Conservation (phyloP, 1,140 invertebrate species). For the Lycorma delicatula region DNA sequence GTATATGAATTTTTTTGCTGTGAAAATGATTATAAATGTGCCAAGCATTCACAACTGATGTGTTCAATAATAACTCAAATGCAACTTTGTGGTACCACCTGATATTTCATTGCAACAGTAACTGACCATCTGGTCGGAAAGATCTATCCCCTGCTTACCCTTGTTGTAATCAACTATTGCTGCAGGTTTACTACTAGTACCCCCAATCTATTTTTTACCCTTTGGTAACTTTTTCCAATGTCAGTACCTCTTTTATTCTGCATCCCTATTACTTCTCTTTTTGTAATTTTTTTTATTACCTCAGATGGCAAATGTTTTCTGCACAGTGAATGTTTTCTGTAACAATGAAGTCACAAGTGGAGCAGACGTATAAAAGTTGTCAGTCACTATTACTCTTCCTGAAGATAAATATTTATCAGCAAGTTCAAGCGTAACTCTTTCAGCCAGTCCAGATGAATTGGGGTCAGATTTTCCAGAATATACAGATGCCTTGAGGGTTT, state of each 20-base stretch:
- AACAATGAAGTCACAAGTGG: not conserved
- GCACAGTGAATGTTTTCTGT: not conserved
- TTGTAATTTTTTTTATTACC: not conserved
- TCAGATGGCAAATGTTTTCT: not conserved
- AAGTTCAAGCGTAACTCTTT: not conserved
- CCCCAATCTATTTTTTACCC: not conserved
- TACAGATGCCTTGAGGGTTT: not conserved
- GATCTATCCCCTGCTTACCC: too few relatives aligned
- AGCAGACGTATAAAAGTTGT: not conserved
- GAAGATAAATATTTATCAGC: not conserved
- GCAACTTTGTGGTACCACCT: not conserved
- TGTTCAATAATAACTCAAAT: not conserved
- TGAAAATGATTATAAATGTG: not conserved
- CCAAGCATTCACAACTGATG: not conserved
- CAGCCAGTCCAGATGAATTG: not conserved
- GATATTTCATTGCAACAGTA: not conserved
- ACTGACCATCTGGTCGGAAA: not conserved
- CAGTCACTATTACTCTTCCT: not conserved
- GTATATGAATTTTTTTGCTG: not conserved
- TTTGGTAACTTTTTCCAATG: not conserved
- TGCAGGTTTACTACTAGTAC: not conserved
- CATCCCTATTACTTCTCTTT: not conserved
- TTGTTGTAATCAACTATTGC: not conserved
- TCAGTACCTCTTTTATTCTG: not conserved
- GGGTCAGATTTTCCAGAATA: not conserved